phyloP scores from a whole-genome alignment of 1,140 invertebrate species.

The Caerostris darwini region DNA sequence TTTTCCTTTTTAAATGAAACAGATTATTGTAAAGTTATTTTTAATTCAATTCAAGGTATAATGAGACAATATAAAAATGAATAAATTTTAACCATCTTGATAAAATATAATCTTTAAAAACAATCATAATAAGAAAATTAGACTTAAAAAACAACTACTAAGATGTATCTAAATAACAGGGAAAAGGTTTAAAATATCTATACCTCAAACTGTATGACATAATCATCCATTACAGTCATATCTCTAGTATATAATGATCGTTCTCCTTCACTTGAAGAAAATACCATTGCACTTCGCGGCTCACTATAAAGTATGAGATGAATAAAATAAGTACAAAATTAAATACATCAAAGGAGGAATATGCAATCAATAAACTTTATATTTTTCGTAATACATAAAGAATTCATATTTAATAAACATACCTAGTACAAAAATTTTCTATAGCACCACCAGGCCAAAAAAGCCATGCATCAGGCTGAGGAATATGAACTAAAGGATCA shows the following conservation, averaged over 20 bases:
- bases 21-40: no score
- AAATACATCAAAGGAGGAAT: neutral
- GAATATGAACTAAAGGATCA: conserved; percentile 81
- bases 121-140: no score
- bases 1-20: no score
- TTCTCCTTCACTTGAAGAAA: conserved; percentile 80
- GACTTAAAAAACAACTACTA: no score
- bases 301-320: neutral
- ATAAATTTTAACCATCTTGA: no score
- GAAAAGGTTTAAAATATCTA: conserved; percentile 68
- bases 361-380: neutral
- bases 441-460: conserved; percentile 82
- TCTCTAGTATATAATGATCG: conserved; percentile 82
- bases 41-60: no score
- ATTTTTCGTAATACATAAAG: neutral
- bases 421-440: conserved; percentile 81
- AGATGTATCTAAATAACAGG: no score
- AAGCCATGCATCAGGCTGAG: conserved; percentile 81
- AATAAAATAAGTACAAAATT: neutral
- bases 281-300: conserved; percentile 80
- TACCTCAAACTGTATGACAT: conserved; percentile 83
- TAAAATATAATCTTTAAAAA: no score
- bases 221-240: conserved; percentile 81
- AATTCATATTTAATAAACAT: neutral
- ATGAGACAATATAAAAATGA: no score